A percentile compares a stretch with the other conserved stretches of the same genome.
These are phyloP conservation scores for Diceros bicornis DNA, from an alignment of 2,797 vertebrate genomes.

Conservation along the genomic window DNA sequence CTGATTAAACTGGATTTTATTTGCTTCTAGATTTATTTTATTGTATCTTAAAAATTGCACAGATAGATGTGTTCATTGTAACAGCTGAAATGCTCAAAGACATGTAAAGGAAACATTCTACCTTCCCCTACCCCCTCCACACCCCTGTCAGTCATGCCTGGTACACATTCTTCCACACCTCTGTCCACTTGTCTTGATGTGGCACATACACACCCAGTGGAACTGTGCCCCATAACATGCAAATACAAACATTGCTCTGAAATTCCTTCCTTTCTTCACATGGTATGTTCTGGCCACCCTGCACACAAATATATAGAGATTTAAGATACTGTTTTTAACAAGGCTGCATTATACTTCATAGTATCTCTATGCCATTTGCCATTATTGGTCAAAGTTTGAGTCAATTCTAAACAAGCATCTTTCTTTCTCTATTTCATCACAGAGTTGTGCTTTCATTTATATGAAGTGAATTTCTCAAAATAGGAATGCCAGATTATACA, in stretches of 20 bases:
- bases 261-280: background rate
- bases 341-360: accelerated
- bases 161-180: accelerated
- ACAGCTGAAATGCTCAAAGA: background rate
- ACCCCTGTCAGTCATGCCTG: accelerated
- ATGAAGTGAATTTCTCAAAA: background rate
- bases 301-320: accelerated
- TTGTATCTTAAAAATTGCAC: background rate
- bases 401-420: background rate
- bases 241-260: accelerated
- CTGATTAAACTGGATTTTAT: background rate
- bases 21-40: background rate
- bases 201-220: accelerated
- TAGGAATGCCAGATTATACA: too few relatives aligned
- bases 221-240: accelerated
- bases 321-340: background rate
- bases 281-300: too few relatives aligned
- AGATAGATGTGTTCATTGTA: background rate
- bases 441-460: background rate
- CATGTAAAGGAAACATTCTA: too few relatives aligned
- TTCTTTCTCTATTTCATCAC: background rate
- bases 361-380: too few relatives aligned
- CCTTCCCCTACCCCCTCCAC: accelerated
- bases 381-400: too few relatives aligned
- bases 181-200: accelerated